Percentiles rank a stretch among this genome's conserved stretches.
These are phyloP conservation scores for Nomada ruficornis DNA, from an alignment of 2,888 invertebrate species.

Conservation along the genomic window DNA sequence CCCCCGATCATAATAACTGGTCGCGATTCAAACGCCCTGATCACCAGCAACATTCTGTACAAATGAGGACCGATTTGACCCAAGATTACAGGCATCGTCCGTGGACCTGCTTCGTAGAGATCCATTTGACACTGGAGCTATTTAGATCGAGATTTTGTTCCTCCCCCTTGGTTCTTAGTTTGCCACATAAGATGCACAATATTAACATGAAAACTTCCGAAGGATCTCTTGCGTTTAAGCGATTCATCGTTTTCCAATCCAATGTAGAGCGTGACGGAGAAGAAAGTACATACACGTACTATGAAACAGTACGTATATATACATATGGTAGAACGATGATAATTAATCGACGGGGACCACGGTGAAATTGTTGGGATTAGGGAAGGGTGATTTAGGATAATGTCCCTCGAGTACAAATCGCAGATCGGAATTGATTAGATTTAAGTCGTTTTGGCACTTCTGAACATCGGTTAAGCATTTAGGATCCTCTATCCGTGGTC, in stretches of 20 bases:
- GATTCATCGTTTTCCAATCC: neutral
- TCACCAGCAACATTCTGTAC: conserved; percentile 18
- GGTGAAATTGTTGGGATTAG: neutral
- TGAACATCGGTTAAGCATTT: conserved; percentile 21
- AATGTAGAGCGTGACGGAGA: neutral
- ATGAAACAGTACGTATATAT: neutral
- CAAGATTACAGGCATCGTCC: conserved; percentile 2
- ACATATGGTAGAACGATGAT: neutral
- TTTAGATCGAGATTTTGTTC: neutral
- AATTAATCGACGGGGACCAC: neutral
- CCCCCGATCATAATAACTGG: conserved; percentile 35
- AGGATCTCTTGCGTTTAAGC: neutral
- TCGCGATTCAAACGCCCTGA: conserved; percentile 3
- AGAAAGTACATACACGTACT: neutral
- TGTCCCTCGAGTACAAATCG: neutral
- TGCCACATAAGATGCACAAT: neutral
- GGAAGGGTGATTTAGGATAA: conserved; percentile 6
- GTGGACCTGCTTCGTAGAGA: neutral
- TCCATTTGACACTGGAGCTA: neutral
- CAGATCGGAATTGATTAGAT: conserved; percentile 15
- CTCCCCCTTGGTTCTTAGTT: neutral
- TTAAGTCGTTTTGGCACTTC: conserved; percentile 24
- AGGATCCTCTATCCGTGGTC: conserved; percentile 11
- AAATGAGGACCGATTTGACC: conserved; percentile 35
- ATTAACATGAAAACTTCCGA: neutral